phyloP scores from a whole-genome alignment of 35 echinoderm and acorn worm genomes.

The Apostichopus japonicus region DNA sequence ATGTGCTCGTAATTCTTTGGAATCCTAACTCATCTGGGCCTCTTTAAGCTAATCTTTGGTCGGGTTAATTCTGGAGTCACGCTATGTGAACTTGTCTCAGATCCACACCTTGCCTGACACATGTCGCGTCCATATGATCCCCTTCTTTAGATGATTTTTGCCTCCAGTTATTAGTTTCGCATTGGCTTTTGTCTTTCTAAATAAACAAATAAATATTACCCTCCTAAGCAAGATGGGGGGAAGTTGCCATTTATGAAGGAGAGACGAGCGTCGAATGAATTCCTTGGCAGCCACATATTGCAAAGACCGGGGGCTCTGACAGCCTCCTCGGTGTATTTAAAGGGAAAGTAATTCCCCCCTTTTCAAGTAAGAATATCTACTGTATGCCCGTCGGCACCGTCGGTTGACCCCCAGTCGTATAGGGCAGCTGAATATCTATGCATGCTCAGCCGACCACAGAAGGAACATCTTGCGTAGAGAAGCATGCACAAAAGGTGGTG shows the following conservation, averaged over 20 bases:
- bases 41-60: not conserved
- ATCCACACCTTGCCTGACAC: not conserved
- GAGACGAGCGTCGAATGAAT: not conserved
- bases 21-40: not conserved
- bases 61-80: not conserved
- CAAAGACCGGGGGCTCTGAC: not conserved
- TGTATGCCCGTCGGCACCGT: not conserved
- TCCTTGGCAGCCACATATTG: not conserved
- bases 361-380: not conserved
- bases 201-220: conserved; percentile 53
- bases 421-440: not conserved
- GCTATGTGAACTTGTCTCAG: not conserved
- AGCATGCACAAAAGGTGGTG: no score
- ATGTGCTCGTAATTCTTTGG: no score
- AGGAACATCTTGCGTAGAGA: not conserved
- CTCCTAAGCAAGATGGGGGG: not conserved
- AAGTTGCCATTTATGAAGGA: not conserved
- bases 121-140: conserved; percentile 31
- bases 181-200: conserved; percentile 46
- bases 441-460: not conserved
- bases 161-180: conserved; percentile 48
- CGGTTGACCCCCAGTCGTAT: not conserved
- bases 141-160: not conserved
- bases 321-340: not conserved
- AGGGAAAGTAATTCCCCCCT: not conserved